Base-by-base conservation (phyloP, 2,888 invertebrate species). In the Crossocerus cetratus region DNA sequence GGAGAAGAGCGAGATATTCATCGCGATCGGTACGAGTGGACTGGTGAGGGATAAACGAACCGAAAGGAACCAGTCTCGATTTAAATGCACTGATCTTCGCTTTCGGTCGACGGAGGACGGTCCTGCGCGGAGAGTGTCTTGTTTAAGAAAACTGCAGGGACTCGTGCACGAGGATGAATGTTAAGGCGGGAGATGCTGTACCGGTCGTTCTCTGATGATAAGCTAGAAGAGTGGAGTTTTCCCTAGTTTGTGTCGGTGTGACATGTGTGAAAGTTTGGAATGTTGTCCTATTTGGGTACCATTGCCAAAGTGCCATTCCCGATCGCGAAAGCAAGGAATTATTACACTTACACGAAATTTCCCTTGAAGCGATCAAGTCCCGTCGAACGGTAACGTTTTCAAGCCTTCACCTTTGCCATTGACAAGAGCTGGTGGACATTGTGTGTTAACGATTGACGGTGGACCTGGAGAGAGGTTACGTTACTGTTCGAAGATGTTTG, bases 221-320 rank as follows among this genome's bases (percentile, higher is more conserved):
- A 32, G 8, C 32, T 32, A 32, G 32, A 32, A 32, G 11, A 32
- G 8, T 32, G 11, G 32, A 32, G 32, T 32, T 32, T 32, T 49
- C 49, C 49, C 49, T 49, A 32, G 23, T 14, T 61, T 76, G 72
- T 74, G 81, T 80, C 75, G 80, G 68, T 81, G 65, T 76, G 75
- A 81, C 76, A n/a, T n/a, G 73, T 76, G 78, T 84, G 81, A 86
- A 84, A 76, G 79, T 86, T 85, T 88, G 88, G 88, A 88, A 88
- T 88, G 88, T 88, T 87, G 83, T 78, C 72, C 59, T 55, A 23
- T 60, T 32, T 4, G 16, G 16, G 11, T 44, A 65, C 44, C 55
- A 44, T 74, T 73, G 65, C 66, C 77, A 72, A 70, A 72, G 58
- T 74, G 68, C 59, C 74, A 64, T 66, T 76, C 61, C 57, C 62